phyloP scores from a whole-genome alignment of 1,140 invertebrate genomes.

The Drosophila pruinosa region DNA sequence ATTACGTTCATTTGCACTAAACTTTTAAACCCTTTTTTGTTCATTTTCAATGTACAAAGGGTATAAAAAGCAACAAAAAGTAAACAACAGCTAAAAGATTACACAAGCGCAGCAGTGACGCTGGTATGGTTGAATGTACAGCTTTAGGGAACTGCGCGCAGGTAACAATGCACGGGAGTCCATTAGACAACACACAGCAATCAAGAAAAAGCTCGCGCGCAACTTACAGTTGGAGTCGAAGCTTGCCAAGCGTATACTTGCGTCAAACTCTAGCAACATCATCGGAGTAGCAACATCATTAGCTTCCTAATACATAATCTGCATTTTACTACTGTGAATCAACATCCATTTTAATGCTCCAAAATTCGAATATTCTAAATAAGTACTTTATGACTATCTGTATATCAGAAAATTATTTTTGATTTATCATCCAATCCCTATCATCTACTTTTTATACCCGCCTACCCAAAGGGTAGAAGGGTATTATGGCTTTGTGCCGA shows the following conservation, averaged over 20 bases:
- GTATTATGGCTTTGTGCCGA: no score
- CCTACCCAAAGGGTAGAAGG: no score
- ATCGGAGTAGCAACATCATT: conserved; percentile 18
- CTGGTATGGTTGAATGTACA: conserved; percentile 35
- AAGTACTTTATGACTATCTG: no score
- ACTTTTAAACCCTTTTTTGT: no score
- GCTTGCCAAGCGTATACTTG: neutral
- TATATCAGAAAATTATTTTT: no score
- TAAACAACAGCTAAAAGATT: conserved; percentile 56
- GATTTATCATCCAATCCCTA: no score
- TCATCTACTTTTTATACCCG: no score
- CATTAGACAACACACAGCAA: conserved; percentile 71
- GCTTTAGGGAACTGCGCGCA: conserved; percentile 1
- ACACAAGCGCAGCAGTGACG: conserved; percentile 71
- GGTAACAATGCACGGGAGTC: neutral
- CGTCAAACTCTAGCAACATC: conserved; percentile 5
- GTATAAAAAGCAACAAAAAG: neutral
- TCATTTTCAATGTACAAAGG: no score
- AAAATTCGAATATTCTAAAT: neutral
- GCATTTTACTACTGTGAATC: conserved; percentile 6
- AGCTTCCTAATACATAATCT: conserved; percentile 34
- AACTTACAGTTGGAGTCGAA: conserved; percentile 16
- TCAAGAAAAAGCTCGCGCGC: conserved; percentile 69
- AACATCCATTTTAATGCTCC: neutral
- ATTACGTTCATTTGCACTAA: no score